These are phyloP conservation scores for Falcunculus frontatus DNA, from an alignment of 2,113 vertebrate genomes.

Conservation along the genomic window DNA sequence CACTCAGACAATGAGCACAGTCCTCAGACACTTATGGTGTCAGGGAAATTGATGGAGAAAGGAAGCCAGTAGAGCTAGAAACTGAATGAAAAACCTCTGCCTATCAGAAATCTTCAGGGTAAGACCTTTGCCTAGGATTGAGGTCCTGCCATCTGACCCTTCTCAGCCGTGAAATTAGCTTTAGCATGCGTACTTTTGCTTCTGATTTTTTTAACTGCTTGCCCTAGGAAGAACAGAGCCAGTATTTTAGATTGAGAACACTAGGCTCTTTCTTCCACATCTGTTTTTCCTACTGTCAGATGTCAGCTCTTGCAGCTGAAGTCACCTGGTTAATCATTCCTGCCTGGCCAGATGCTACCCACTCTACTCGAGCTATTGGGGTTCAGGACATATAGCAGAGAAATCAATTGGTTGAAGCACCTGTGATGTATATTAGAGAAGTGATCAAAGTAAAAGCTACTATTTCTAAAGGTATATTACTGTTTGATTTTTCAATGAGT, in stretches of 20 bases:
- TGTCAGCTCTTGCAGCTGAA: conserved; percentile 21
- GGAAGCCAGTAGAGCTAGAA: neutral
- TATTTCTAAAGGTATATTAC: neutral
- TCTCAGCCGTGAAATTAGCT: conserved; percentile 40
- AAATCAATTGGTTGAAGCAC: neutral
- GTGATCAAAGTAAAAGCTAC: neutral
- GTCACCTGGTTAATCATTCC: conserved; percentile 54
- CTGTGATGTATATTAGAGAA: neutral
- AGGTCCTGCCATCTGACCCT: neutral
- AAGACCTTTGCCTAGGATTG: neutral
- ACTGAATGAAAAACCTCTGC: neutral
- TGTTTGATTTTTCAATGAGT: neutral
- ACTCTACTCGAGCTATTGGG: neutral
- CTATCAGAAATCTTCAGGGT: neutral
- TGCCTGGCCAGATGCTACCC: neutral
- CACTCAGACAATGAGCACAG: neutral
- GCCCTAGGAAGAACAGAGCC: neutral
- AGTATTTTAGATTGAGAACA: conserved; percentile 14
- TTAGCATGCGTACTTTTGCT: neutral
- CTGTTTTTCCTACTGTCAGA: conserved; percentile 26
- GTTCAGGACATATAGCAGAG: neutral
- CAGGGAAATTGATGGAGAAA: neutral
- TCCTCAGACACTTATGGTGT: neutral
- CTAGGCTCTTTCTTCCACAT: conserved; percentile 16
- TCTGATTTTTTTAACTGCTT: conserved; percentile 4